phyloP scores from a whole-genome alignment of 1,140 invertebrate genomes.

The Dendrolimus kikuchii region DNA sequence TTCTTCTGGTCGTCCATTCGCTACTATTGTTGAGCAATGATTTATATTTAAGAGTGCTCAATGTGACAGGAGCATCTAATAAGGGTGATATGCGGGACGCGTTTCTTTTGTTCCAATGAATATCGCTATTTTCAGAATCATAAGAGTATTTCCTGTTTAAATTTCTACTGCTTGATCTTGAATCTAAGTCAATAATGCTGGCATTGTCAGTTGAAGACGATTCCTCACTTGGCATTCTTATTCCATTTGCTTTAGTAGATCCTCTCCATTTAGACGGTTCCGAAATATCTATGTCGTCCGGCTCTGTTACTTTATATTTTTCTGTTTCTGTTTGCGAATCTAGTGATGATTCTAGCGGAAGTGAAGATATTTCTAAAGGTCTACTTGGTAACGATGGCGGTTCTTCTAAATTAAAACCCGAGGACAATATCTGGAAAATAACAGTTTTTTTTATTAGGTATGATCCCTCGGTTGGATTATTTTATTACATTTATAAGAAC shows the following conservation, averaged over 20 bases:
- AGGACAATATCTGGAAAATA: conserved; percentile 57
- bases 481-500: too few relatives aligned
- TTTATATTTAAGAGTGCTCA: conserved; percentile 63
- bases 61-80: conserved; percentile 43
- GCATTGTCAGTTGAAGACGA: conserved; percentile 49
- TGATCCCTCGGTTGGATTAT: too few relatives aligned
- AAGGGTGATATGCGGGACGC: conserved; percentile 40
- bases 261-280: conserved; percentile 74
- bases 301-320: conserved; percentile 67
- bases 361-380: conserved; percentile 60
- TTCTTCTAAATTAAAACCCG: conserved; percentile 50
- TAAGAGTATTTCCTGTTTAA: conserved; percentile 41
- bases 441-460: neutral
- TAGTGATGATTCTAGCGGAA: conserved; percentile 43
- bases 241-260: conserved; percentile 74
- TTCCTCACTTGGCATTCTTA: conserved; percentile 74
- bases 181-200: conserved; percentile 70
- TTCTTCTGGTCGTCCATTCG: conserved; percentile 80
- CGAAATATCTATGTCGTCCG: conserved; percentile 63
- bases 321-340: conserved; percentile 40
- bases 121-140: conserved; percentile 41
- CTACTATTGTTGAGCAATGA: conserved; percentile 64
- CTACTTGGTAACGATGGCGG: conserved; percentile 36
- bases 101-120: conserved; percentile 26
- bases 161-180: conserved; percentile 35